Evolutionary conservation across 2,797 vertebrate genomes (phyloP), one percentile per base, ranked within the genome.

Genomic region (Limosa lapponica): DNA sequence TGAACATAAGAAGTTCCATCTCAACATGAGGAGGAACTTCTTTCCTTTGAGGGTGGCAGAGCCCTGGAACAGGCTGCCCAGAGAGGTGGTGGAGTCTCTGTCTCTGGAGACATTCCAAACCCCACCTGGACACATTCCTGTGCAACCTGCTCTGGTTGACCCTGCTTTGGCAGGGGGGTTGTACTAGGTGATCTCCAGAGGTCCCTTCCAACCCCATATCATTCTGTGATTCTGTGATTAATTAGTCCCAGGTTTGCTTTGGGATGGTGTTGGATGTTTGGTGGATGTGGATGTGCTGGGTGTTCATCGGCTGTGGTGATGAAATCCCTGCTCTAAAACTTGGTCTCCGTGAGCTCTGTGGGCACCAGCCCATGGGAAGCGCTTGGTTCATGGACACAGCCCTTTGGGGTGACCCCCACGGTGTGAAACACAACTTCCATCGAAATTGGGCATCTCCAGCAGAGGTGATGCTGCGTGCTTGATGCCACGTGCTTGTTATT

Each of bases 301-400:
- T 11, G 37, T 27, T 32, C 0, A 0, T n/a, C 1, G 3, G 7
- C 1, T 17, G 5, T 27, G 3, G 20, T 34, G 30, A 22, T 87
- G 30, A 93, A 67, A 78, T 30, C 52, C 28, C 13, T n/a, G 6
- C 48, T 43, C 39, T 62, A 27, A 30, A 74, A 36, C 36, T 67
- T 0, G 0, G 13, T 51, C 39, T 51, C 27, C 3, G 0, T 55
- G 44, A 71, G 16, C 61, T 81, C n/a, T 27, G 27, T 49, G 11
- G 11, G 0, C 20, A 13, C n/a, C 8, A 1, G 23, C 54, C 30
- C 8, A 0, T 0, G 1, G 23, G 51, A 43, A 75, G n/a, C 2
- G 0, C 34, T 58, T 3, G 1, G 34, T 28, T 51, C 62, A 28
- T 54, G 1, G 3, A n/a, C 13, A 13, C 1, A 1, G 22, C 61